These are phyloP conservation scores for Mus caroli DNA, from an alignment of 2,797 vertebrate species.

Conservation along the genomic window DNA sequence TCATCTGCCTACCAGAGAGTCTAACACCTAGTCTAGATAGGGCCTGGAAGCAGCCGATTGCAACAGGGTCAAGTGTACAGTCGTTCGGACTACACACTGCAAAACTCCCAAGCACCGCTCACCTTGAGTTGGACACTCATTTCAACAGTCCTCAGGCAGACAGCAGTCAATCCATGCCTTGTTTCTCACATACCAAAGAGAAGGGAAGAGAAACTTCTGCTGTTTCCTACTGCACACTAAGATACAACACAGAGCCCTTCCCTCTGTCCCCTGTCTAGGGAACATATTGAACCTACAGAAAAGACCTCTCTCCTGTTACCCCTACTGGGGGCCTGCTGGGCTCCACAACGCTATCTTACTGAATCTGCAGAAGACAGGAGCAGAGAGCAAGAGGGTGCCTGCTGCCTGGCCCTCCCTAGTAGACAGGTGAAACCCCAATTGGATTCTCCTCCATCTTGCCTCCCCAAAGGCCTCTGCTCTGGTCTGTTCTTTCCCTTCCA, in stretches of 20 bases:
- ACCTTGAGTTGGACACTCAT: background rate
- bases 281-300: conserved; percentile 59
- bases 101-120: background rate
- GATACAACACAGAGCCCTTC: background rate
- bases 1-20: background rate
- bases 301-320: background rate
- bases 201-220: background rate
- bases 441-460: no score
- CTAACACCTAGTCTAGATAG: background rate
- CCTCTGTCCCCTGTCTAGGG: background rate
- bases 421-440: background rate
- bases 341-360: background rate
- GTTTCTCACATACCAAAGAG: background rate
- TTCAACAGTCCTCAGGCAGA: background rate
- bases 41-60: background rate
- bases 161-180: background rate
- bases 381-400: background rate
- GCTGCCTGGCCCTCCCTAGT: background rate
- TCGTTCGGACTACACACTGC: background rate
- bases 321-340: background rate
- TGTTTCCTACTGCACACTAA: background rate
- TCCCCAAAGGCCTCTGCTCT: background rate
- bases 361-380: background rate
- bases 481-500: background rate
- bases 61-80: background rate